phyloP scores from a whole-genome alignment of 2,113 vertebrate species.

The Tiliqua scincoides region DNA sequence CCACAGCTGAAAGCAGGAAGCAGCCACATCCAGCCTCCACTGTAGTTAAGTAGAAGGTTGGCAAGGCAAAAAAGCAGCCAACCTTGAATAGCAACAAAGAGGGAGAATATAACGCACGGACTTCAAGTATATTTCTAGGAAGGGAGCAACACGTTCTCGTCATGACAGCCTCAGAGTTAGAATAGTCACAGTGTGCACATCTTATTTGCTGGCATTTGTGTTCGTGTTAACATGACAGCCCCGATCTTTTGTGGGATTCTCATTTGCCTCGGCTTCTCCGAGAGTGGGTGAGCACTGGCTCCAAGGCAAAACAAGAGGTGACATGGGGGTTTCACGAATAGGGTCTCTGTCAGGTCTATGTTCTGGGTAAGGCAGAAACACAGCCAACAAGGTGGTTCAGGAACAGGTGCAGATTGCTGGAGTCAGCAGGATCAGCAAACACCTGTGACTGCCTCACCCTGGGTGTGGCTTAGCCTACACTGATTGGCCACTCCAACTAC shows the following conservation, averaged over 20 bases:
- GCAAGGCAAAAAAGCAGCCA: background rate
- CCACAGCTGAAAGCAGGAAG: background rate
- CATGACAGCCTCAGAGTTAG: background rate
- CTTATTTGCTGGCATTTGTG: background rate
- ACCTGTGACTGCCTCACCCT: too few species aligned
- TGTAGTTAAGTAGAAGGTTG: background rate
- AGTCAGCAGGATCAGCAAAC: too few species aligned
- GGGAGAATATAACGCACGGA: background rate
- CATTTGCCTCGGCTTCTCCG: background rate
- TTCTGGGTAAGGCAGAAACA: too few species aligned
- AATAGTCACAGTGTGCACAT: background rate
- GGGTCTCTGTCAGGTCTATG: too few species aligned
- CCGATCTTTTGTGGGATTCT: background rate
- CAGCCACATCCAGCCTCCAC: background rate
- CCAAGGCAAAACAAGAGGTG: background rate
- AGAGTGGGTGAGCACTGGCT: background rate
- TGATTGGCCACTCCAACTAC: too few species aligned
- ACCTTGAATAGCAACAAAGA: background rate
- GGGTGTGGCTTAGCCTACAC: too few species aligned
- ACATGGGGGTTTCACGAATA: background rate
- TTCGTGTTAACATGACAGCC: background rate
- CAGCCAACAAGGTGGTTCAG: too few species aligned
- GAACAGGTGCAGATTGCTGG: too few species aligned
- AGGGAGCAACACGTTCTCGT: background rate
- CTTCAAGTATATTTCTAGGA: background rate